phyloP scores from a whole-genome alignment of 2,888 invertebrate species.

The Callyntrura sp. region DNA sequence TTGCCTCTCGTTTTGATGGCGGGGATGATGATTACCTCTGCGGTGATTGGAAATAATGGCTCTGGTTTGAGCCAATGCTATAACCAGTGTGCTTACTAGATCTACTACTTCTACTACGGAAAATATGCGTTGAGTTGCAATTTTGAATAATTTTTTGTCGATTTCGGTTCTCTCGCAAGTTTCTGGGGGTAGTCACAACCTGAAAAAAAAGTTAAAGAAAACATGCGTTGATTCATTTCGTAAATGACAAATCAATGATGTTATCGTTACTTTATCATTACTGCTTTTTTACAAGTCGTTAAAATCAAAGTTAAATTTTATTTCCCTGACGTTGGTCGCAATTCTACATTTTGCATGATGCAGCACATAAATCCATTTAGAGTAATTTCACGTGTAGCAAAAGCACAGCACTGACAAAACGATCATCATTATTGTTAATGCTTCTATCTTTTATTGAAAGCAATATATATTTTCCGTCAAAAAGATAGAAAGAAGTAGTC shows the following conservation, averaged over 20 bases:
- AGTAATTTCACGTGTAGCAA: background rate
- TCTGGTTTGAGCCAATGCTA: conserved; percentile 60
- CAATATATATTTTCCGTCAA: conserved; percentile 17
- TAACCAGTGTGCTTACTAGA: conserved; percentile 58
- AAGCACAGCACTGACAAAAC: background rate
- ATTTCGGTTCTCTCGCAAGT: conserved; percentile 17
- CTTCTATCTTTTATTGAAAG: conserved; percentile 29
- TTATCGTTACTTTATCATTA: conserved; percentile 15
- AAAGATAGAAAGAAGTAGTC: background rate
- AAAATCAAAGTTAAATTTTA: background rate
- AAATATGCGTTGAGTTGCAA: conserved; percentile 70
- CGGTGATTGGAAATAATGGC: conserved; percentile 56
- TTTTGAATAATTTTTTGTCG: conserved; percentile 69
- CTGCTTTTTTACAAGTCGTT: background rate
- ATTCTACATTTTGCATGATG: background rate
- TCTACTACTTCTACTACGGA: conserved; percentile 66
- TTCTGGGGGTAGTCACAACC: background rate
- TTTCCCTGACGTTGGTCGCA: background rate
- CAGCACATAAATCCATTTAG: background rate
- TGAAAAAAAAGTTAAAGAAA: conserved; percentile 6
- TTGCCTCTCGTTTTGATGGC: conserved; percentile 32
- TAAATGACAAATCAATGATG: conserved; percentile 41
- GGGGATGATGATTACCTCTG: conserved; percentile 32
- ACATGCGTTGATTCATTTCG: background rate
- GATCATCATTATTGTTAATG: conserved; percentile 13